Percentiles rank a stretch among this genome's conserved stretches.
Evolutionary conservation across 2,888 invertebrate species (phyloP).

Genomic region (Meliscaeva auricollis): DNA sequence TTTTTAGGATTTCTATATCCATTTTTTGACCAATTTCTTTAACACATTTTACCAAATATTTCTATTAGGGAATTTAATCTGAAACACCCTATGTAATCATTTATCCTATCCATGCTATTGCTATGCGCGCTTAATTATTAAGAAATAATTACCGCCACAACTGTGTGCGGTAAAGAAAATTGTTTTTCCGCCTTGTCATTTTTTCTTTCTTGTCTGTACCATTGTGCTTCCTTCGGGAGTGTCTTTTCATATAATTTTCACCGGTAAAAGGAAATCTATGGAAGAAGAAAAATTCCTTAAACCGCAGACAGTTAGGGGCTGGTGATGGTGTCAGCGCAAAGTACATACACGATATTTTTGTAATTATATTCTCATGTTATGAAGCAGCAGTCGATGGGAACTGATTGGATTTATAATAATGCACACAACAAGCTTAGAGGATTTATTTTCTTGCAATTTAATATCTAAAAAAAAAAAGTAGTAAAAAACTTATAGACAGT

Average conservation of each 20-base stretch:
- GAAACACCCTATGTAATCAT: constrained; percentile 18
- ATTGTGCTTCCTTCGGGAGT: constrained; percentile 49
- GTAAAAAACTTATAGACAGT: background rate
- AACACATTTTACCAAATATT: too few relatives aligned
- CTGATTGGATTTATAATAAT: constrained; percentile 43
- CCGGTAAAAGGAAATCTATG: constrained; percentile 63
- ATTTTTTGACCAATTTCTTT: too few relatives aligned
- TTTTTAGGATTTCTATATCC: too few relatives aligned
- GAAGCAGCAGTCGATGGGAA: constrained; percentile 55
- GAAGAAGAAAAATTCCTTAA: constrained; percentile 38
- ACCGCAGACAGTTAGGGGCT: constrained; percentile 59
- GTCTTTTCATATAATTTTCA: constrained; percentile 57
- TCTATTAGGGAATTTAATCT: too few relatives aligned
- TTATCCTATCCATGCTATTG: constrained; percentile 45
- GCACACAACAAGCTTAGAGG: constrained; percentile 17
- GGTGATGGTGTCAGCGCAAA: background rate
- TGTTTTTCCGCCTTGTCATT: constrained; percentile 37
- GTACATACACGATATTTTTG: background rate
- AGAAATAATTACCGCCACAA: constrained; percentile 67
- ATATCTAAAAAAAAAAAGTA: constrained; percentile 3
- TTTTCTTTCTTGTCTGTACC: too few relatives aligned
- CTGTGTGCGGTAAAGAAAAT: constrained; percentile 62
- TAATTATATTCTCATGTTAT: background rate
- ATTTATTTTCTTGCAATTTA: constrained; percentile 26
- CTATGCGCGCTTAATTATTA: constrained; percentile 63